Evolutionary conservation across 2,888 invertebrate genomes (phyloP).

Genomic region (Cataglyphis albicans): DNA sequence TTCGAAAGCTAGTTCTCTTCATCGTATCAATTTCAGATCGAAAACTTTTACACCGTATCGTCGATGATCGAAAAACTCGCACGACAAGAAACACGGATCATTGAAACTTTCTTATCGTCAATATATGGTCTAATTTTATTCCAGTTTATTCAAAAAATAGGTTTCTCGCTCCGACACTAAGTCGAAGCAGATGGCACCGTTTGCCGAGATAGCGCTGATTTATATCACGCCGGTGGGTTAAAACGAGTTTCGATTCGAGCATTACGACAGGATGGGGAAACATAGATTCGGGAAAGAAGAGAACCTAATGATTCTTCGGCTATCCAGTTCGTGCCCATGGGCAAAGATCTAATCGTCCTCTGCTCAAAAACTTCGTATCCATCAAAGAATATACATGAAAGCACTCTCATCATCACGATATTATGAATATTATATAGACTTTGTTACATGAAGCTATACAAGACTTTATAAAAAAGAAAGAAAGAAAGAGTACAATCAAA

Average conservation of each 20-base stretch:
- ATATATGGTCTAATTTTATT: slow-evolving; percentile 81
- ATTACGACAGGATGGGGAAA: slow-evolving; percentile 51
- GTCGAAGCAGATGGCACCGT: slow-evolving; percentile 77
- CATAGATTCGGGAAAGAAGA: slow-evolving; percentile 52
- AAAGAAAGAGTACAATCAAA: neutral
- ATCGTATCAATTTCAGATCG: neutral
- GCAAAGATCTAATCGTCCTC: slow-evolving; percentile 58
- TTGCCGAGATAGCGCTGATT: slow-evolving; percentile 82
- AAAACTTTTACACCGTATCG: slow-evolving; percentile 3
- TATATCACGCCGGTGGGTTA: slow-evolving; percentile 77
- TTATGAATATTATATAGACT: neutral
- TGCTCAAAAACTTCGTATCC: slow-evolving; percentile 20
- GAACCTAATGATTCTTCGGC: slow-evolving; percentile 52
- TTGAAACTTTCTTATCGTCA: slow-evolving; percentile 62
- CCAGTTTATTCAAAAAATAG: slow-evolving; percentile 75
- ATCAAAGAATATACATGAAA: neutral
- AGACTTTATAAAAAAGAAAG: neutral
- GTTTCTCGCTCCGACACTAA: slow-evolving; percentile 62
- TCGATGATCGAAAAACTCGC: slow-evolving; percentile 20
- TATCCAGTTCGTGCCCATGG: slow-evolving; percentile 42
- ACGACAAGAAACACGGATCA: neutral
- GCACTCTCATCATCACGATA: neutral
- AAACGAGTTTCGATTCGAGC: slow-evolving; percentile 69
- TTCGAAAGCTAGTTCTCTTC: neutral
- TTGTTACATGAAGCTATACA: neutral